Conservation (phyloP, 2,888 invertebrate species). For the Tinea trinotella region DNA sequence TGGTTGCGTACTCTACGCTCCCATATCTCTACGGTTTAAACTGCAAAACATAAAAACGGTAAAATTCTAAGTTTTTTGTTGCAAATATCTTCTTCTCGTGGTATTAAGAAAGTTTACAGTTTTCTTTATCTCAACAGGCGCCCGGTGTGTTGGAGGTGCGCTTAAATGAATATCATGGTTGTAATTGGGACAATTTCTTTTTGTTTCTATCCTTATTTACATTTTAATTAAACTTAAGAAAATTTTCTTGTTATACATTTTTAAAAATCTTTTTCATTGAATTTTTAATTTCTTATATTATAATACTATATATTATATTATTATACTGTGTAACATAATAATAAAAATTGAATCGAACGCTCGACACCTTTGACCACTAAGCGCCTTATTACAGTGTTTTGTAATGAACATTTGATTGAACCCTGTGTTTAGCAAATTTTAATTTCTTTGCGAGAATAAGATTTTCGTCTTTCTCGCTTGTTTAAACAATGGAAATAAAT, state of each 20-base stretch:
- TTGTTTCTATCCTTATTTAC: not conserved
- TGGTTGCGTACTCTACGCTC: not conserved
- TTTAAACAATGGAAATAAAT: not conserved
- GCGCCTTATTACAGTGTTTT: no score
- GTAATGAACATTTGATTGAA: no score
- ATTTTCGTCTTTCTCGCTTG: no score
- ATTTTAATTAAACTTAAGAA: slow-evolving; percentile 6
- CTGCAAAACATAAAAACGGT: slow-evolving; percentile 12
- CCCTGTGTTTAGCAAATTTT: no score
- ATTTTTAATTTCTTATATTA: no score
- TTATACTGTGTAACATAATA: no score
- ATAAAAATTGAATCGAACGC: no score
- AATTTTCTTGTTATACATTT: not conserved
- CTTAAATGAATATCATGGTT: not conserved
- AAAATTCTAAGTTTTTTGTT: slow-evolving; percentile 10
- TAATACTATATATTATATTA: no score
- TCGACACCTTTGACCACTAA: no score
- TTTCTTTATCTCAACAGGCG: slow-evolving; percentile 10
- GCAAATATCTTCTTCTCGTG: not conserved
- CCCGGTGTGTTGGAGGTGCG: not conserved
- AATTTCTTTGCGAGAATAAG: no score
- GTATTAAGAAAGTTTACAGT: not conserved
- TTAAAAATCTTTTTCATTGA: not conserved
- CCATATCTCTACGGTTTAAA: slow-evolving; percentile 12
- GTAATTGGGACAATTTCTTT: slow-evolving; percentile 10